Evolutionary conservation across 2,888 invertebrate species (phyloP), one percentile per base, ranked within the genome.

Genomic region (Smittia aterrima): DNA sequence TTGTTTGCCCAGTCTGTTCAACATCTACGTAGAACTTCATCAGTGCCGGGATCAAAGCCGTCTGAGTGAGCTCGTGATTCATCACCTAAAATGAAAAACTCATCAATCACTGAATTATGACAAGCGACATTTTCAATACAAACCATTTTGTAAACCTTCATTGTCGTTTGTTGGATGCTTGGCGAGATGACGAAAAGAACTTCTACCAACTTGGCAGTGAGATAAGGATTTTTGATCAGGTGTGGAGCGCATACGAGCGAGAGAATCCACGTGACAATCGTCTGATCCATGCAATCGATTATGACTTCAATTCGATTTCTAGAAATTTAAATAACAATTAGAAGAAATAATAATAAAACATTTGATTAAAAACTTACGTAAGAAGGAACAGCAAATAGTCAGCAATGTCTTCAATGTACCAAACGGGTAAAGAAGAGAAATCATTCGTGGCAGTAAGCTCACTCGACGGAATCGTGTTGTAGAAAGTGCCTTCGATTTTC

Each of bases 11-110:
- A 9, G 98, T 98, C 11, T 95, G 94, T 85, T 98, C 98, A 74
- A 98, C 95, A 79, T 97, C 97, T 78, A 97, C 96, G 84, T 99
- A 99, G 85, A 99, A 99, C 83, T 95, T 95, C 96, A 98, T 97
- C 47, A 99, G 86, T 18, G 93, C 91, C 77, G 95, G 92, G 0
- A 96, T 93, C 75, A 99, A 85, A 75, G 89, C 87, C 1, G 89
- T 89, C 79, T 92, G 90, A 4, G 94, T 91, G 76, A 95, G 85
- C 72, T 92, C 92, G 82, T 97, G 95, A 77, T 92, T 89, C 90
- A 97, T 92, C 78, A 98, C 89, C 81, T 91, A 7, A 92, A 85
- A 67, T 85, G 85, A 79, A 58, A 7, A 40, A 66, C 13, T 38
- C 11, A 16, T 27, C n/a, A 27, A 38, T 18, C 1, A 16, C 25